phyloP scores from a whole-genome alignment of 2,888 invertebrate species.

The Tetramorium bicarinatum region DNA sequence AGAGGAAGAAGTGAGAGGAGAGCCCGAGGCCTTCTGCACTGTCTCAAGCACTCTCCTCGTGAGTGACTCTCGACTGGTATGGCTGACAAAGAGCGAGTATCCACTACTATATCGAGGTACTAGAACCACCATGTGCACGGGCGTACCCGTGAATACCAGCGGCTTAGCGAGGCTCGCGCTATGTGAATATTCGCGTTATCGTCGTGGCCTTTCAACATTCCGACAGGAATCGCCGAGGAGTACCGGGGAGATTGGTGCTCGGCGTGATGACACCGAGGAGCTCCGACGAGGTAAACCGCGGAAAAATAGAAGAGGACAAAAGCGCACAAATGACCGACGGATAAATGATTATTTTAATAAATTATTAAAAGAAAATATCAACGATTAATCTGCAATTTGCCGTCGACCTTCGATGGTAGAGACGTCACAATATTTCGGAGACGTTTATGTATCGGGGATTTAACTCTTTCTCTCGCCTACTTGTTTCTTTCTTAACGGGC shows the following conservation, averaged over 20 bases:
- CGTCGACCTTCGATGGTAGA: background rate
- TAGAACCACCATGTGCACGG: slow-evolving; percentile 52
- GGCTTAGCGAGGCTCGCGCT: slow-evolving; percentile 22
- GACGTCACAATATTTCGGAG: background rate
- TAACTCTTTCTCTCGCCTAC: background rate
- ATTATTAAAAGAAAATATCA: background rate
- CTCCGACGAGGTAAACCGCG: background rate
- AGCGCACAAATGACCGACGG: background rate
- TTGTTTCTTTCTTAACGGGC: slow-evolving; percentile 8
- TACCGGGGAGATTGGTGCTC: background rate
- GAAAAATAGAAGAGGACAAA: background rate
- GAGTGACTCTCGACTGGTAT: slow-evolving; percentile 69
- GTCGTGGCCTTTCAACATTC: slow-evolving; percentile 13
- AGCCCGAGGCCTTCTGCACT: slow-evolving; percentile 72
- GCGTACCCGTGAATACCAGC: slow-evolving; percentile 25
- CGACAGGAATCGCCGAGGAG: background rate
- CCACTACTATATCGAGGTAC: slow-evolving; percentile 60
- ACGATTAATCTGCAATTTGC: background rate
- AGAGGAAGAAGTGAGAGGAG: slow-evolving; percentile 36
- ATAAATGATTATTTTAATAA: slow-evolving; percentile 5
- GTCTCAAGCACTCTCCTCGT: slow-evolving; percentile 73
- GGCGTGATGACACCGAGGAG: background rate
- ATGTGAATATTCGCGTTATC: slow-evolving; percentile 35
- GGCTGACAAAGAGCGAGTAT: slow-evolving; percentile 63
- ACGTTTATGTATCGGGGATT: slow-evolving; percentile 20